Base-by-base conservation (phyloP, 2,797 vertebrate genomes). In the Sphenodon punctatus region DNA sequence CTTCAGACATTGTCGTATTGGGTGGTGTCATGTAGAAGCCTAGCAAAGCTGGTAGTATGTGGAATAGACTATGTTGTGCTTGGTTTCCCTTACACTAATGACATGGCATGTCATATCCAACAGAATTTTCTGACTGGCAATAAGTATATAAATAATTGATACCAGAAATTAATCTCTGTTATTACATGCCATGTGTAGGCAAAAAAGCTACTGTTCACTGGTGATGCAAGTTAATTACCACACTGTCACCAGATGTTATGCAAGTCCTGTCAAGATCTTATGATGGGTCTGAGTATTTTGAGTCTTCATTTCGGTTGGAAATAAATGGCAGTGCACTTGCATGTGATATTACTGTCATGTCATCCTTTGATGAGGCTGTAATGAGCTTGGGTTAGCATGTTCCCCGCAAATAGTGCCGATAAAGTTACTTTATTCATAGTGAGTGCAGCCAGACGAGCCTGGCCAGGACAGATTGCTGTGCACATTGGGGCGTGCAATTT, bases 371-470 rank as follows among this genome's bases (percentile, higher is more conserved):
- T 36, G 69, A 89, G 60, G 68, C 80, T 41, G 75, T 72, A 81
- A 86, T 79, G 82, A 92, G 86, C 77, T 58, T 65, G n/a, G 67
- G 49, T 38, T 64, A 65, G 27, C 9, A 23, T 71, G 60, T 71
- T 68, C 72, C 80, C 73, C 20, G 58, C 56, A 84, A 91, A 88
- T 78, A 51, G 69, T 5, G 55, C 86, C 85, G 80, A 83, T 84
- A 85, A 92, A 91, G 87, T 81, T 82, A 58, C 60, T 86, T 66
- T n/a, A 25, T 66, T 66, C 87, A 72, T 41, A 75, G 70, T 25
- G n/a, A n/a, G n/a, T n/a, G n/a, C n/a, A n/a, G n/a, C n/a, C n/a
- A n/a, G n/a, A n/a, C n/a, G n/a, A n/a, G n/a, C n/a, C n/a, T n/a
- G n/a, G n/a, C n/a, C n/a, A n/a, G n/a, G n/a, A n/a, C n/a, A n/a